A percentile compares a stretch with the other conserved stretches of the same genome.
Conservation (phyloP, 2,797 vertebrate species). For the Danio choprae region DNA sequence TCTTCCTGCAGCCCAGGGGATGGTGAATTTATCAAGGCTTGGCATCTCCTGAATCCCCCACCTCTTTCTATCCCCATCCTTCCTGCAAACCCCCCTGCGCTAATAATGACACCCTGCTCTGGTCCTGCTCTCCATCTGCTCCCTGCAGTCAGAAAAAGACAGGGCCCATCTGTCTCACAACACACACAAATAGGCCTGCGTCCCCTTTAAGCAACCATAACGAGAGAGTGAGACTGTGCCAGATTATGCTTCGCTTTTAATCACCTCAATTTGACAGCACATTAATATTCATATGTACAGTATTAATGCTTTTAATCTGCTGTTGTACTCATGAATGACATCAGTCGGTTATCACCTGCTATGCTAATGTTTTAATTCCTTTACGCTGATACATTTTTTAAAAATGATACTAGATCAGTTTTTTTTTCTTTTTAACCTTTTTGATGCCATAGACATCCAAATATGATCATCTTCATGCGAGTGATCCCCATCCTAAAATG, state of each 20-base stretch:
- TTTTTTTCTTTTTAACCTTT: too few relatives aligned
- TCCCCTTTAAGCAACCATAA: slow-evolving; percentile 29
- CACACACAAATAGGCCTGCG: slow-evolving; percentile 31
- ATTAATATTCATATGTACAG: neutral
- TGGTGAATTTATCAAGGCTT: slow-evolving; percentile 20
- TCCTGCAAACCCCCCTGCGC: slow-evolving; percentile 25
- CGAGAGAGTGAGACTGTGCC: neutral
- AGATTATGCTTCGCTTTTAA: slow-evolving; percentile 11
- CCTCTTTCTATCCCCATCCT: neutral
- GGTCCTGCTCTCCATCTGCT: slow-evolving; percentile 59
- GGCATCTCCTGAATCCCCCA: slow-evolving; percentile 21
- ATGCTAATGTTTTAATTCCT: neutral
- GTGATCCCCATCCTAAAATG: too few relatives aligned
- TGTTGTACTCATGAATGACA: neutral
- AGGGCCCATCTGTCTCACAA: slow-evolving; percentile 38
- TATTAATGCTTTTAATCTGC: slow-evolving; percentile 6
- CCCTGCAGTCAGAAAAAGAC: slow-evolving; percentile 28
- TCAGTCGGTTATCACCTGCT: neutral
- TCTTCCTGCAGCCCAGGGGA: neutral
- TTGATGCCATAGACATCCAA: too few relatives aligned
- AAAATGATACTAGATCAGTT: too few relatives aligned
- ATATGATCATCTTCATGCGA: too few relatives aligned
- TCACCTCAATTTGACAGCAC: slow-evolving; percentile 19
- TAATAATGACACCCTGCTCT: slow-evolving; percentile 21
- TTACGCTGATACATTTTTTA: neutral